Conservation (phyloP, 1,140 invertebrate species). For the Leptonema lineaticorne region DNA sequence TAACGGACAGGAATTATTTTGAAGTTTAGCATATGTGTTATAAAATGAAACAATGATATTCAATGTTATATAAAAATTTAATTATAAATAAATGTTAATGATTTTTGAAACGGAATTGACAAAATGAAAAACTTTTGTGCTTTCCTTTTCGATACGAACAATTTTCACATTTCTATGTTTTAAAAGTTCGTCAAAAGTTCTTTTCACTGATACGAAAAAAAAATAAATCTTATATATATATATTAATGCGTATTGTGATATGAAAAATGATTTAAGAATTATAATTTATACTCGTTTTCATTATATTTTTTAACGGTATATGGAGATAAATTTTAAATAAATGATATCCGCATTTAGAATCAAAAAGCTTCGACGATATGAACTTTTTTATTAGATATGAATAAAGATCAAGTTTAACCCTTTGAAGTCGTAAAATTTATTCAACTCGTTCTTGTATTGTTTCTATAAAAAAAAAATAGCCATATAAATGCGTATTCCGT, state of each 20-base stretch:
- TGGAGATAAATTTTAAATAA: neutral
- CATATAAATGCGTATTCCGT: no score
- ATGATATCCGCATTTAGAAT: neutral
- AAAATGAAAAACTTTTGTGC: constrained; percentile 9
- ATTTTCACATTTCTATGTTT: neutral
- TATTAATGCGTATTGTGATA: neutral
- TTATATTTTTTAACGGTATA: no score
- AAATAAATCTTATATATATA: neutral
- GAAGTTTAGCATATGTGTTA: no score
- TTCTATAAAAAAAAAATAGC: no score
- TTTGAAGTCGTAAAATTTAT: neutral
- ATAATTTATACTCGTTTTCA: no score
- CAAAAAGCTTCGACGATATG: neutral
- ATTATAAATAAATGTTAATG: no score
- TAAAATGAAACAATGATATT: no score
- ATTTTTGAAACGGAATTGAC: no score
- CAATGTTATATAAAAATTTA: no score
- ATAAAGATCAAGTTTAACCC: neutral
- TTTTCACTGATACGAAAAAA: neutral
- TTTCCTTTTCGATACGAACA: constrained; percentile 4
- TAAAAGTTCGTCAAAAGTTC: constrained; percentile 8
- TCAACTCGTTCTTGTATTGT: neutral
- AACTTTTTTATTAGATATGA: neutral
- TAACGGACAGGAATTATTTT: no score
- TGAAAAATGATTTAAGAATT: neutral